phyloP scores from a whole-genome alignment of 2,888 invertebrate species.

The Tineola bisselliella region DNA sequence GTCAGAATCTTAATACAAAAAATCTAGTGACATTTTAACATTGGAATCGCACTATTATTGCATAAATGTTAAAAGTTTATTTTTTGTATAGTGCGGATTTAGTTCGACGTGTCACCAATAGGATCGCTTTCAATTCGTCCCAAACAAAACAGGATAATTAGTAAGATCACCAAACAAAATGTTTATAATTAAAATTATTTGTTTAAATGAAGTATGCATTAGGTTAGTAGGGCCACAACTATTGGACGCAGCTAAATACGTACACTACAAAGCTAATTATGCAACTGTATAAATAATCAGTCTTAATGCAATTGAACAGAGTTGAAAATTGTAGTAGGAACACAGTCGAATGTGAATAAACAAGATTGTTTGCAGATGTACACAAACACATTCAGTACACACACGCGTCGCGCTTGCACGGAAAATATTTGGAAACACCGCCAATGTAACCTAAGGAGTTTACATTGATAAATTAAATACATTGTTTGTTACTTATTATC shows the following conservation, averaged over 20 bases:
- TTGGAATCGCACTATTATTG: too few species aligned
- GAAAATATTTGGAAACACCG: constrained; percentile 62
- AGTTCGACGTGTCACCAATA: too few species aligned
- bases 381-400: constrained; percentile 28
- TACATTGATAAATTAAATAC: constrained; percentile 55
- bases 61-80: too few species aligned
- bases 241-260: constrained; percentile 54
- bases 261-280: constrained; percentile 23
- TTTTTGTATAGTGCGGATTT: too few species aligned
- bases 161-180: too few species aligned
- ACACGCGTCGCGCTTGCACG: constrained; percentile 43
- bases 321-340: constrained; percentile 24
- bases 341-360: not conserved
- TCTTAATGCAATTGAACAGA: constrained; percentile 30
- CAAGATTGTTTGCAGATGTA: not conserved
- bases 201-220: not conserved
- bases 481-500: constrained; percentile 19
- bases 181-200: not conserved
- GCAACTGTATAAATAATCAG: constrained; percentile 17
- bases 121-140: too few species aligned
- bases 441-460: constrained; percentile 56
- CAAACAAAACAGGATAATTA: too few species aligned
- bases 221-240: constrained; percentile 19
- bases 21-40: too few species aligned
- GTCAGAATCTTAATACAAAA: too few species aligned